These are phyloP conservation scores for Sylvia borin DNA, from an alignment of 2,797 vertebrate species.

Conservation along the genomic window DNA sequence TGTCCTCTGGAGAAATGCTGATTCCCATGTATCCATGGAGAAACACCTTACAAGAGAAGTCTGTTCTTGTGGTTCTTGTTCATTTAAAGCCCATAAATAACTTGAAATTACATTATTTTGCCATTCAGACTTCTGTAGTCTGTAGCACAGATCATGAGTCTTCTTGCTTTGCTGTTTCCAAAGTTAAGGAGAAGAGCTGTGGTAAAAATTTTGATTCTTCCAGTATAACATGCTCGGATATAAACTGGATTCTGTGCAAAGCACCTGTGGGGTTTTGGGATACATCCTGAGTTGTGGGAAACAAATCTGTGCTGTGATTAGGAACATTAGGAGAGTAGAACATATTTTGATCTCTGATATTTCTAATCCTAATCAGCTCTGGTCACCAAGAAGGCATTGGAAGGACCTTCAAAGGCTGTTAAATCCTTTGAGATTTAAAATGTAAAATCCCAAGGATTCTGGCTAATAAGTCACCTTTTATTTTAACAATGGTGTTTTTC, in stretches of 20 bases:
- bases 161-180: neutral
- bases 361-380: neutral
- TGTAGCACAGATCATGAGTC: neutral
- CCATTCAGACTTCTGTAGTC: neutral
- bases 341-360: neutral
- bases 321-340: neutral
- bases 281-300: neutral
- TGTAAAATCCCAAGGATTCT: neutral
- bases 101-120: neutral
- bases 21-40: neutral
- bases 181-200: neutral
- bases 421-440: neutral
- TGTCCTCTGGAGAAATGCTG: neutral
- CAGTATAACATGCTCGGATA: accelerated
- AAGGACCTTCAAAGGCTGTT: neutral
- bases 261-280: neutral
- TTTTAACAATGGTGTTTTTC: neutral
- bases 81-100: neutral
- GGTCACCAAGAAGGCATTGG: neutral
- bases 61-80: neutral
- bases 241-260: neutral
- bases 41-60: neutral
- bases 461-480: neutral
- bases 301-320: neutral
- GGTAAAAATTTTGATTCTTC: neutral